These are phyloP conservation scores for Ophonus ardosiacus DNA, from an alignment of 2,888 invertebrate species.

Conservation along the genomic window DNA sequence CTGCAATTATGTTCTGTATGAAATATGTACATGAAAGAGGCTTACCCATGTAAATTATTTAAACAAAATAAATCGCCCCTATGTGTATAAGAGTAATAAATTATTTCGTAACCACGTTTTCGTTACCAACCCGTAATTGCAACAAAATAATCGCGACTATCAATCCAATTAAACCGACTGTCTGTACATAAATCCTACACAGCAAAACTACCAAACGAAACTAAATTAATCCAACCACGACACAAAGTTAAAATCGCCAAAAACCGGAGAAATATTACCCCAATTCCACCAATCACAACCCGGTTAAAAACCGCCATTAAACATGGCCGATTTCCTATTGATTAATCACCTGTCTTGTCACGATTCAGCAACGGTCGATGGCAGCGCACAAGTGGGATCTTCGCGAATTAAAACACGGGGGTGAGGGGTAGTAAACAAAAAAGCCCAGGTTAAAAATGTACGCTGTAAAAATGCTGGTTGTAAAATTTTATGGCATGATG, in stretches of 20 bases:
- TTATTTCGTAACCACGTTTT: background rate
- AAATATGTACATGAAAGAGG: background rate
- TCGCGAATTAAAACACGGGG: constrained; percentile 39
- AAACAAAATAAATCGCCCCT: background rate
- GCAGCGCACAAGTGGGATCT: constrained; percentile 25
- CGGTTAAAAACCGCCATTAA: constrained; percentile 41
- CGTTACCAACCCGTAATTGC: background rate
- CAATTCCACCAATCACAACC: constrained; percentile 26
- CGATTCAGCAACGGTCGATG: background rate
- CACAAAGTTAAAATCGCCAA: constrained; percentile 30
- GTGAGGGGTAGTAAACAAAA: constrained; percentile 39
- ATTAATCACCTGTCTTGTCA: constrained; percentile 41
- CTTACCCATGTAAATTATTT: background rate
- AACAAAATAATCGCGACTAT: constrained; percentile 19
- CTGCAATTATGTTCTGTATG: background rate
- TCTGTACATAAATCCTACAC: constrained; percentile 1
- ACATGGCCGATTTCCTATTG: constrained; percentile 48
- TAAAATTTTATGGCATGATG: constrained; percentile 34
- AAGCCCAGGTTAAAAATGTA: constrained; percentile 25
- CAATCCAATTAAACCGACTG: constrained; percentile 31
- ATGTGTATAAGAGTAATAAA: background rate
- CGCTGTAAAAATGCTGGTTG: constrained; percentile 48
- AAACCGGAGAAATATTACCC: constrained; percentile 40
- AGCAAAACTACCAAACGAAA: constrained; percentile 3
- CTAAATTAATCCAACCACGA: constrained; percentile 22